Conservation (phyloP, 2,797 vertebrate species). For the Anguilla marmorata region DNA sequence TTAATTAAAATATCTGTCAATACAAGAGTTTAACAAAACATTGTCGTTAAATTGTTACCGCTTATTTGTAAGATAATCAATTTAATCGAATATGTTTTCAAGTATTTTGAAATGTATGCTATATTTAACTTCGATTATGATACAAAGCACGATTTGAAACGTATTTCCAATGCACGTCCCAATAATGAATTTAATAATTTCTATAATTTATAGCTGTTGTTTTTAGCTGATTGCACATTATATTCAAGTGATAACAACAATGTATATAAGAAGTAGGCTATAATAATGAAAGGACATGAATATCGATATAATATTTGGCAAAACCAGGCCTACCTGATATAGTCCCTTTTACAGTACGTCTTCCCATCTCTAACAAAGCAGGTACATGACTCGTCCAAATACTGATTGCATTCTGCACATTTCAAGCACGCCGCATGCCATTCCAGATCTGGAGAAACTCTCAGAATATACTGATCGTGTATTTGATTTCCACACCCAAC, state of each 20-base stretch:
- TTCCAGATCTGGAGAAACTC: constrained; percentile 94
- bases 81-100: not conserved
- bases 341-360: constrained; percentile 96
- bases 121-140: not conserved
- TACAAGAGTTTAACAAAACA: not conserved
- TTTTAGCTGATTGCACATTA: not conserved
- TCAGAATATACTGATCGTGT: constrained; percentile 94
- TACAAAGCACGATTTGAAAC: not conserved
- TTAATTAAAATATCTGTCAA: not conserved
- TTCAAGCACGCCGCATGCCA: constrained; percentile 96
- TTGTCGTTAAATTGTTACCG: not conserved
- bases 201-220: not conserved
- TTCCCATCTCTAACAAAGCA: constrained; percentile 96
- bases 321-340: constrained; percentile 82
- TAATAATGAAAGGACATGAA: not conserved
- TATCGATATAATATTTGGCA: not conserved
- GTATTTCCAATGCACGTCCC: not conserved
- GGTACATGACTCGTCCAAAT: constrained; percentile 94
- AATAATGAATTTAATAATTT: not conserved
- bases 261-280: not conserved
- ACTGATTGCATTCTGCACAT: constrained; percentile 94
- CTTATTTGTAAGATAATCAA: not conserved
- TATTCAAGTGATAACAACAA: not conserved
- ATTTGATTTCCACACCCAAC: constrained; percentile 97
- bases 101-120: not conserved